Evolutionary conservation across 1,140 invertebrate species (phyloP), one percentile per base, ranked within the genome.

Genomic region (Lepidurus apus): DNA sequence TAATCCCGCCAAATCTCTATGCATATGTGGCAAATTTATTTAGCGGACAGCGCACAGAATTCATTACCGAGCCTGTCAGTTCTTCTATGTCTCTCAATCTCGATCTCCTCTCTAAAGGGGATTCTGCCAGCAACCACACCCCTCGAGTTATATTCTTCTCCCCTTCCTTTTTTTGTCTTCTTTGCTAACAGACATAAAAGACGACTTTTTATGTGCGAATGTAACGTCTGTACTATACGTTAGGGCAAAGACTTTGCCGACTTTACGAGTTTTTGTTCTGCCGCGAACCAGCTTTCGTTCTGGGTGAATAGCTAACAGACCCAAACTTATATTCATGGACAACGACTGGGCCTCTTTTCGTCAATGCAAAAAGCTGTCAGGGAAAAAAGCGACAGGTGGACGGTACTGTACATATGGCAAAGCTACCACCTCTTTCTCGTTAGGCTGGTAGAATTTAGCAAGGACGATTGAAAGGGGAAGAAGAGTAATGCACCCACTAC

Each of bases 11-110:
- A 65, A 65, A 17, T 65, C 53, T 65, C 53, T 13, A 65, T n/a
- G 53, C 53, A 65, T 65, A 21, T 65, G 53, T 65, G 21, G 17
- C 53, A 65, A 21, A 65, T 65, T 65, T 65, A 65, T 65, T 65
- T 65, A 65, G 53, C 53, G 53, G 53, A 65, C 53, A 65, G 53
- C n/a, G 17, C 53, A 21, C 53, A 21, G 53, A 65, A 65, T 65
- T 65, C 53, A 65, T 65, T 65, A 65, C 53, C 8, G 21, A 65
- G 53, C 53, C 53, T 65, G 53, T 7, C 53, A 65, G 53, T 17
- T 21, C 17, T 65, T 65, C 8, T 65, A 0, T 65, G 17, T 65
- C 53, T 17, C 9, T 65, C 53, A 65, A 65, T 65, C 53, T 65
- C 53, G 53, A 65, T 65, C 21, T 65, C 17, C n/a, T 65, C 53